Evolutionary conservation across 2,797 vertebrate genomes (phyloP).

Genomic region (Pangasius mekongensis): DNA sequence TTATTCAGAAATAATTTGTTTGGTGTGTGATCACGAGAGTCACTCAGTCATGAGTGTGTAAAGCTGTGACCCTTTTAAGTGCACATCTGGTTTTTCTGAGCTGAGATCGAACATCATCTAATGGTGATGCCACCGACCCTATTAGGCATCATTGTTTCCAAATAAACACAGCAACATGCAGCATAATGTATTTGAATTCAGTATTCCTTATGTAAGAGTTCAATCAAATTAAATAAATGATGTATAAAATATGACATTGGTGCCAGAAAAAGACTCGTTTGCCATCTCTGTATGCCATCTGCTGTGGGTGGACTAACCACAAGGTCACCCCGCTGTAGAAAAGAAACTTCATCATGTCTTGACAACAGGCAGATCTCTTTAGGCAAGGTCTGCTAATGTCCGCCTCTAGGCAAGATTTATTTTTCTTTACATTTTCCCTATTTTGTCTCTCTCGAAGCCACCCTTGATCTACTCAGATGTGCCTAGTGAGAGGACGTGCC

Average conservation of each 20-base stretch:
- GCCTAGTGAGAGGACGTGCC: conserved; percentile 49
- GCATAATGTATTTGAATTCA: background rate
- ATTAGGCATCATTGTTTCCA: conserved; percentile 3
- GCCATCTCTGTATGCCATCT: conserved; percentile 6
- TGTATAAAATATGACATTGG: background rate
- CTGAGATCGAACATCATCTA: conserved; percentile 30
- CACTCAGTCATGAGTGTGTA: conserved; percentile 22
- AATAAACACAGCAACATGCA: conserved; percentile 9
- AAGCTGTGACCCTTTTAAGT: conserved; percentile 25
- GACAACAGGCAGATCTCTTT: conserved; percentile 41
- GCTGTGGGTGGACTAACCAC: conserved; percentile 33
- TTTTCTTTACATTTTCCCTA: conserved; percentile 20
- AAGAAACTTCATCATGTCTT: conserved; percentile 44
- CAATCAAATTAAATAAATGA: background rate
- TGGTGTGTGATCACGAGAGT: conserved; percentile 43
- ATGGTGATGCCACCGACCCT: conserved; percentile 18
- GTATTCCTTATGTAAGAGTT: background rate
- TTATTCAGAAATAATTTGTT: conserved; percentile 28
- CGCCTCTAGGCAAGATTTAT: conserved; percentile 41
- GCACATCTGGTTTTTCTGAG: background rate
- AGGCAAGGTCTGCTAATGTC: conserved; percentile 45
- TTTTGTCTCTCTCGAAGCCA: conserved; percentile 55
- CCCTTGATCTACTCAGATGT: conserved; percentile 57
- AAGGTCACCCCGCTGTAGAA: conserved; percentile 44
- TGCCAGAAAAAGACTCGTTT: background rate